Base-by-base conservation (phyloP, 2,797 vertebrate species). In the Anas georgica region DNA sequence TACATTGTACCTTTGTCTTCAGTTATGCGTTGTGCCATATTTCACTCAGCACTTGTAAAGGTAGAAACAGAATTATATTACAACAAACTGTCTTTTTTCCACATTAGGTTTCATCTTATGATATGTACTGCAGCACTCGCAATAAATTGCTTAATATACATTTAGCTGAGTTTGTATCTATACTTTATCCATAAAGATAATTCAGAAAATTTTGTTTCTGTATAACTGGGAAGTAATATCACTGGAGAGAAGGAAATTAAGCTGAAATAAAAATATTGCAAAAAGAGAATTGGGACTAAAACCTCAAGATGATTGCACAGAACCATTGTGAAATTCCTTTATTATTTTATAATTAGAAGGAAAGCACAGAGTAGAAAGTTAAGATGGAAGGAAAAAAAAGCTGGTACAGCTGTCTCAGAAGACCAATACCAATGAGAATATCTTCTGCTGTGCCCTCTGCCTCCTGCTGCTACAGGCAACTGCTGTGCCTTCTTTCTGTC, bases 321-420 rank as follows among this genome's bases (percentile, higher is more conserved):
- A 84, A 77, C 2, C 14, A 80, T 45, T 54, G 31, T 43, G 73
- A 88, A 35, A n/a, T 89, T 91, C n/a, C 46, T 79, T 83, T 88
- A 91, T 96, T 95, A 91, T 93, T 90, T 88, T 56, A 86, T 86
- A 83, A 90, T 74, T 94, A 91, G 86, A 90, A 82, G 64, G 69
- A 86, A 90, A 93, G 70, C 10, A 35, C 1, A 0, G 43, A 85
- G 83, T 78, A 60, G 26, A 62, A 78, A 88, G 73, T 72, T 64
- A 63, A 83, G 79, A 69, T 1, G 8, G 46, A 10, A 9, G 8
- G 9, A 23, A 1, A 10, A 55, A 56, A 13, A 31, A 88, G 60
- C 56, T 28, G 58, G 39, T 64, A 37, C n/a, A 69, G 66, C 63
- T 85, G 45, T 60, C 90, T 83, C 93, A 67, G 48, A 86, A 91